Conservation (phyloP, 2,113 vertebrate species). For the Phycodurus eques region DNA sequence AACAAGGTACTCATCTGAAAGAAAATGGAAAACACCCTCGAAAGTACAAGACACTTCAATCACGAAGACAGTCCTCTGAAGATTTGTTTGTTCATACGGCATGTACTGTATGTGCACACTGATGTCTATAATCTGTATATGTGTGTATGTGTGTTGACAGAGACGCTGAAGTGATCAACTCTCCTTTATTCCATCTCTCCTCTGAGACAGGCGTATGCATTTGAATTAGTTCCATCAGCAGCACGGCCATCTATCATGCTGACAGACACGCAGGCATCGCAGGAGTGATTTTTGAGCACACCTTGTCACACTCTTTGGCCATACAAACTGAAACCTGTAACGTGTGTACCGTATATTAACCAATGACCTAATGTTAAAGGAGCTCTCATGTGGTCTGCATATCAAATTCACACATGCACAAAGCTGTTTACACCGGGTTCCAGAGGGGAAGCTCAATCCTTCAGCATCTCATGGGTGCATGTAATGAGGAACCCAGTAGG, state of each 20-base stretch:
- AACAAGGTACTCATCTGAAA: slow-evolving; percentile 31
- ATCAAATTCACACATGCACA: slow-evolving; percentile 31
- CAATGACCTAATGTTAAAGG: slow-evolving; percentile 14
- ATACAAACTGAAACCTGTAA: slow-evolving; percentile 41
- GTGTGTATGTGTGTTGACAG: slow-evolving; percentile 7
- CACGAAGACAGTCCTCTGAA: slow-evolving; percentile 25
- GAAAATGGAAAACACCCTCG: slow-evolving; percentile 17
- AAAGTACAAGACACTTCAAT: slow-evolving; percentile 24
- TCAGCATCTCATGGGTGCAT: background rate
- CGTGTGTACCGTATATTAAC: slow-evolving; percentile 29
- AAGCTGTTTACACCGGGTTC: slow-evolving; percentile 23
- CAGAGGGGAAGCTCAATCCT: slow-evolving; percentile 14
- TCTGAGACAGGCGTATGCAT: slow-evolving; percentile 41
- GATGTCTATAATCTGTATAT: background rate
- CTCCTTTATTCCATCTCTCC: slow-evolving; percentile 32
- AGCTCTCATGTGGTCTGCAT: slow-evolving; percentile 36
- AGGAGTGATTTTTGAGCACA: slow-evolving; percentile 35
- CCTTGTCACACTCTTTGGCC: slow-evolving; percentile 43
- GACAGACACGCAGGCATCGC: slow-evolving; percentile 43
- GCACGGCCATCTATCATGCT: slow-evolving; percentile 49
- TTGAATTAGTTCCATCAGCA: slow-evolving; percentile 55
- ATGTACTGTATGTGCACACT: background rate
- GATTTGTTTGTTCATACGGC: slow-evolving; percentile 25
- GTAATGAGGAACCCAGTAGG: slow-evolving; percentile 4
- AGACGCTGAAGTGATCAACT: slow-evolving; percentile 24